Base-by-base conservation (phyloP, 1,140 invertebrate genomes). In the Proctacanthus coquilletti region DNA sequence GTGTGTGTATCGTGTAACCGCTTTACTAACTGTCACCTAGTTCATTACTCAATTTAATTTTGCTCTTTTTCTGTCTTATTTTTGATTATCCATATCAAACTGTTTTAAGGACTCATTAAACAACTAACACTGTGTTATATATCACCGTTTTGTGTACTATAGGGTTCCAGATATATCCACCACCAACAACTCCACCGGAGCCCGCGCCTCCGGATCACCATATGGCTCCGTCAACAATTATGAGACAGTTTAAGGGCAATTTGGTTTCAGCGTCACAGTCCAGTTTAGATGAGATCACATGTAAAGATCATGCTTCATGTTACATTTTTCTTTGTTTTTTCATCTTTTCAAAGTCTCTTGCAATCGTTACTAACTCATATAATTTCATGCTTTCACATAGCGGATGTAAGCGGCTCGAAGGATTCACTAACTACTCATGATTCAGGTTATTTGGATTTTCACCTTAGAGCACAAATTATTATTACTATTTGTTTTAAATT, bases 161-260 rank as follows among this genome's bases (percentile, higher is more conserved):
- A 77, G 80, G 79, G 52, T 82, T 84, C 58, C 77, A 79, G 57
- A 80, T 82, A 38, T 85, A 82, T 56, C 80, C 81, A 45, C 78
- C 76, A 43, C 77, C 80, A 32, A 80, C 75, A 45, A 83, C 79
- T 39, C 79, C 80, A 21, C 80, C 81, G 34, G 80, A 84, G 62
- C 81, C 80, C 42, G 80, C 80, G 36, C 80, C 80, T 41, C 79
- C 80, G 41, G 80, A 84, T 58, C 75, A 78, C 53, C 68, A 70
- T 47, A 64, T 72, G 62, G 56, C 57, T 48, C 53, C 56, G 47
- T 59, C 54, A 45, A 54, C 57, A 51, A 60, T 60, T 52, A 57
- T 60, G 51, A 52, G 56, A 52, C 56, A 57, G 51, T 60, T 60
- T 45, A 42, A 42, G 20, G 34, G 37, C 5, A 42, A 42, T 50